Evolutionary conservation across 2,888 invertebrate species (phyloP).

Genomic region (Cheilosia grossa): DNA sequence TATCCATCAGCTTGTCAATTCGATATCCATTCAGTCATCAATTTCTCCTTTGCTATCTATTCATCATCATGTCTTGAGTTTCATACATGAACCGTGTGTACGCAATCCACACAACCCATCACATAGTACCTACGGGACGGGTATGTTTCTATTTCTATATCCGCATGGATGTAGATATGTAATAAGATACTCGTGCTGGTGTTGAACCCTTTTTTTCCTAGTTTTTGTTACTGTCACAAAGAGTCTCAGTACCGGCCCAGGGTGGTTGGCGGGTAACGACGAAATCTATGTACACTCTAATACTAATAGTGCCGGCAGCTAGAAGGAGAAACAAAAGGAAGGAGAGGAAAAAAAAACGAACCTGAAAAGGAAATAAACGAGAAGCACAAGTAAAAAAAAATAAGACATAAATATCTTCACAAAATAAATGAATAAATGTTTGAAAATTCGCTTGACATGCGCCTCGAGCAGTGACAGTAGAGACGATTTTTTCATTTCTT

Average conservation of each 20-base stretch:
- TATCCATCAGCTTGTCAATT: slow-evolving; percentile 74
- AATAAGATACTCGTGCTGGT: slow-evolving; percentile 38
- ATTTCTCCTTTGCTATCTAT: slow-evolving; percentile 73
- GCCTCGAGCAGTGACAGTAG: slow-evolving; percentile 48
- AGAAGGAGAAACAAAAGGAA: slow-evolving; percentile 40
- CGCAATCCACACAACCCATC: neutral
- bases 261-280: neutral
- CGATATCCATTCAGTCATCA: slow-evolving; percentile 75
- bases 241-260: neutral
- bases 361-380: slow-evolving; percentile 54
- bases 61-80: slow-evolving; percentile 74
- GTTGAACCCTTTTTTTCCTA: slow-evolving; percentile 45
- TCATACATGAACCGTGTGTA: slow-evolving; percentile 17
- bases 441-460: slow-evolving; percentile 72
- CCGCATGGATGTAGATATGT: slow-evolving; percentile 38
- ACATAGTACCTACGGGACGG: neutral
- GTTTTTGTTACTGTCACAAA: slow-evolving; percentile 37
- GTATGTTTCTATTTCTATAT: slow-evolving; percentile 2
- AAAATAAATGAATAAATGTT: slow-evolving; percentile 61
- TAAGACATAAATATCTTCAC: slow-evolving; percentile 26
- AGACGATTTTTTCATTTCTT: slow-evolving; percentile 32
- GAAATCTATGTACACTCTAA: slow-evolving; percentile 12
- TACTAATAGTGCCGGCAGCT: slow-evolving; percentile 41
- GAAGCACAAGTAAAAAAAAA: slow-evolving; percentile 16
- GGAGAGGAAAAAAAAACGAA: slow-evolving; percentile 24